phyloP scores from a whole-genome alignment of 2,797 vertebrate genomes.

The Lithobates sylvaticus region DNA sequence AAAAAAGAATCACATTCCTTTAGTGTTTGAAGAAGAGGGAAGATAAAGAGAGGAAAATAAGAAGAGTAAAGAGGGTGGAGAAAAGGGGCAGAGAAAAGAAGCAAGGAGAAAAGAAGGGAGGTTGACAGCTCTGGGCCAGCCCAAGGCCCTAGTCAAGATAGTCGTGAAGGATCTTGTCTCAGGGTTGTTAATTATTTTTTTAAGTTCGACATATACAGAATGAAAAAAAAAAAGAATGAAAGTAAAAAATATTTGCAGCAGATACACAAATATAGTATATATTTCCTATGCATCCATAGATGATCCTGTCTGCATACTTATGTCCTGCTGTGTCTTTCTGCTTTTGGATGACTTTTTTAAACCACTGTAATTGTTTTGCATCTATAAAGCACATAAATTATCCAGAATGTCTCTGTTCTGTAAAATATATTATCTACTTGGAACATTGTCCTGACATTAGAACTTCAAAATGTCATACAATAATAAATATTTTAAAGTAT shows the following conservation, averaged over 20 bases:
- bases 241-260: background rate
- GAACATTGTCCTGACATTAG: slow-evolving; percentile 25
- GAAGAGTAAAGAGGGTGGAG: no score
- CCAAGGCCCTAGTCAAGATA: no score
- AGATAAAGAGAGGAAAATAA: no score
- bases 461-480: slow-evolving; percentile 31
- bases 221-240: no score
- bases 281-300: background rate
- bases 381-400: slow-evolving; percentile 41
- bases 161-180: no score
- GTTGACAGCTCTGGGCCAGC: no score
- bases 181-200: background rate
- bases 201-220: background rate
- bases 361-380: slow-evolving; percentile 31
- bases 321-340: slow-evolving; percentile 5
- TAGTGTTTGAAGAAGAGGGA: no score
- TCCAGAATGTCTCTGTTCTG: slow-evolving; percentile 27
- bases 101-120: no score
- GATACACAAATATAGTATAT: background rate
- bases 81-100: no score
- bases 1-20: no score
- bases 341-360: slow-evolving; percentile 12
- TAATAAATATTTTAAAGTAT: slow-evolving; percentile 38
- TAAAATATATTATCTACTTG: slow-evolving; percentile 44
- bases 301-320: background rate